These are phyloP conservation scores for Anneissia japonica DNA, from an alignment of 35 echinoderm and acorn worm genomes.

Conservation along the genomic window DNA sequence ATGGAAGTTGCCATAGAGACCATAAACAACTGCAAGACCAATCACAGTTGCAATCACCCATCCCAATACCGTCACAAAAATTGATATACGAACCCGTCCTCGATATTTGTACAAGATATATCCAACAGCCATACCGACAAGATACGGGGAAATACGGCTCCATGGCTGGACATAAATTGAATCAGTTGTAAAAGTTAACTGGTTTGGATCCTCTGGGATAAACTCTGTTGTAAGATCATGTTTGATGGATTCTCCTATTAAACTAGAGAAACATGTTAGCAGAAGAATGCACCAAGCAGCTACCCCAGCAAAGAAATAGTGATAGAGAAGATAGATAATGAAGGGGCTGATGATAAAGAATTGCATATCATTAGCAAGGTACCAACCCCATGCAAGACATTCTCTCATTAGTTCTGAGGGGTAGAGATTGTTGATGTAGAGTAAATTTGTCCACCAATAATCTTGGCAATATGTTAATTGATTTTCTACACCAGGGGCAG, in stretches of 20 bases:
- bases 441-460: constrained; percentile 44
- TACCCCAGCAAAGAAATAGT: constrained; percentile 17
- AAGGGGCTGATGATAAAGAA: constrained; percentile 73
- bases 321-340: constrained; percentile 59
- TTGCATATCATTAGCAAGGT: constrained; percentile 80
- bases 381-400: constrained; percentile 89
- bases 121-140: constrained; percentile 73
- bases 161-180: constrained; percentile 64
- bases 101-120: constrained; percentile 56
- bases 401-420: constrained; percentile 12
- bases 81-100: neutral
- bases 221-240: neutral
- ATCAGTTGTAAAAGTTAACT: neutral
- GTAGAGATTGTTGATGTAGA: constrained; percentile 61
- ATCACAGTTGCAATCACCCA: constrained; percentile 52
- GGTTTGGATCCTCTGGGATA: neutral
- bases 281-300: neutral
- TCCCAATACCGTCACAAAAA: constrained; percentile 24
- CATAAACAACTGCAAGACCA: constrained; percentile 56
- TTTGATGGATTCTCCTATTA: neutral
- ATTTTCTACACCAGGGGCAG: constrained; percentile 11
- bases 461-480: constrained; percentile 19
- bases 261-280: neutral
- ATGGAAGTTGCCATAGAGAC: constrained; percentile 45
- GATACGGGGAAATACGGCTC: constrained; percentile 76